Conservation (phyloP, 2,888 invertebrate genomes). For the Busseola fusca region DNA sequence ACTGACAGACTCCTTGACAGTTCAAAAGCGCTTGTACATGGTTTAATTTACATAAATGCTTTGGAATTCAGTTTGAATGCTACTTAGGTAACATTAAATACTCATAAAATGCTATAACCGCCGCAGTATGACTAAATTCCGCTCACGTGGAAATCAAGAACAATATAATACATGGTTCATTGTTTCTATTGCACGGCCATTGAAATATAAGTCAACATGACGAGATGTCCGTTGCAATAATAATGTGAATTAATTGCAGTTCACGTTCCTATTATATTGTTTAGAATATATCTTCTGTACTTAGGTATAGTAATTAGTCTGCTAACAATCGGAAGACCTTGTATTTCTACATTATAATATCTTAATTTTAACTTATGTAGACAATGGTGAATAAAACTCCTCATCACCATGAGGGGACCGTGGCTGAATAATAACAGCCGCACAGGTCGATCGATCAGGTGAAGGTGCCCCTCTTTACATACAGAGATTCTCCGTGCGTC, state of each 20-base stretch:
- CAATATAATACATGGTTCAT: conserved; percentile 44
- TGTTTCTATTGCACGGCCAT: conserved; percentile 40
- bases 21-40: neutral
- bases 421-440: too few relatives aligned
- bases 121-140: conserved; percentile 28
- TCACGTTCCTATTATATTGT: conserved; percentile 17
- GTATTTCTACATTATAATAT: neutral
- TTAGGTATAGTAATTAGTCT: conserved; percentile 6
- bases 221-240: conserved; percentile 5
- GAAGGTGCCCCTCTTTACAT: too few relatives aligned
- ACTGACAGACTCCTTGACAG: neutral
- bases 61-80: neutral
- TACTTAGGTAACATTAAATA: neutral
- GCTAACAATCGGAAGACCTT: neutral
- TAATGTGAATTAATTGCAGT: conserved; percentile 13
- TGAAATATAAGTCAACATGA: conserved; percentile 50
- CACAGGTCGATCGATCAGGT: too few relatives aligned
- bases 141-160: conserved; percentile 44
- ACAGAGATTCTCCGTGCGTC: too few relatives aligned
- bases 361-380: neutral
- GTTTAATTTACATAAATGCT: neutral
- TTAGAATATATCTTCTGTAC: neutral
- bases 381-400: neutral
- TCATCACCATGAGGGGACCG: too few relatives aligned
- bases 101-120: neutral